phyloP scores from a whole-genome alignment of 2,888 invertebrate genomes.

The Acrobasis suavella region DNA sequence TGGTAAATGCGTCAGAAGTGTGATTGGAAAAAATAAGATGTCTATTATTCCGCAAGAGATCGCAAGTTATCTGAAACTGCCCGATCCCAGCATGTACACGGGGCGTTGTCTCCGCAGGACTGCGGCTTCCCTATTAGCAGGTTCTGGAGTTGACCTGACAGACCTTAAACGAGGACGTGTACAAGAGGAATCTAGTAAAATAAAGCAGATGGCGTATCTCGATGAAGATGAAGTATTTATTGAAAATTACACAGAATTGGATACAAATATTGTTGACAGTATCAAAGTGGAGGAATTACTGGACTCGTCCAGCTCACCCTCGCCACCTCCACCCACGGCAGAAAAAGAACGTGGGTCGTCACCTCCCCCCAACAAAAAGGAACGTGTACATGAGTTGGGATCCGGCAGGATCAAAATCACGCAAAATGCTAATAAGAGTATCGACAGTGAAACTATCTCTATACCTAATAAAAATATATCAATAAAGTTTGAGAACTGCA shows the following conservation, averaged over 20 bases:
- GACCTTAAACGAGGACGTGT: conserved; percentile 30
- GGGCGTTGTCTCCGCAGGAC: conserved; percentile 31
- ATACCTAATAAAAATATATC: conserved; percentile 6
- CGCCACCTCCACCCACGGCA: background rate
- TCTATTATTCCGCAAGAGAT: conserved; percentile 20
- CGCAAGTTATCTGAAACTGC: conserved; percentile 30
- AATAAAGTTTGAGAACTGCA: conserved; percentile 7
- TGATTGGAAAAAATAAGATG: conserved; percentile 10
- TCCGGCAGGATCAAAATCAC: background rate
- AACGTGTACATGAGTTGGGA: background rate
- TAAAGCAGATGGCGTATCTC: conserved; percentile 24
- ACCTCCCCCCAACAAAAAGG: background rate
- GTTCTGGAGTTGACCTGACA: conserved; percentile 27
- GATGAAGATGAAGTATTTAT: background rate
- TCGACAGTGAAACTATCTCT: background rate
- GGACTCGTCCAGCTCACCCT: background rate
- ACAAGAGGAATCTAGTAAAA: conserved; percentile 29
- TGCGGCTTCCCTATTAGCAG: conserved; percentile 30
- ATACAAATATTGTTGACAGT: background rate
- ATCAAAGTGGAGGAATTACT: background rate
- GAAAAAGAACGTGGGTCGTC: background rate
- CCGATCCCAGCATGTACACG: conserved; percentile 29
- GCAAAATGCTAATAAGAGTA: background rate
- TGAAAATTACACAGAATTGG: background rate
- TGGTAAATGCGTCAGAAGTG: conserved; percentile 6